A percentile compares a stretch with the other conserved stretches of the same genome.
phyloP scores from a whole-genome alignment of 2,113 vertebrate genomes.

The Antennarius striatus region DNA sequence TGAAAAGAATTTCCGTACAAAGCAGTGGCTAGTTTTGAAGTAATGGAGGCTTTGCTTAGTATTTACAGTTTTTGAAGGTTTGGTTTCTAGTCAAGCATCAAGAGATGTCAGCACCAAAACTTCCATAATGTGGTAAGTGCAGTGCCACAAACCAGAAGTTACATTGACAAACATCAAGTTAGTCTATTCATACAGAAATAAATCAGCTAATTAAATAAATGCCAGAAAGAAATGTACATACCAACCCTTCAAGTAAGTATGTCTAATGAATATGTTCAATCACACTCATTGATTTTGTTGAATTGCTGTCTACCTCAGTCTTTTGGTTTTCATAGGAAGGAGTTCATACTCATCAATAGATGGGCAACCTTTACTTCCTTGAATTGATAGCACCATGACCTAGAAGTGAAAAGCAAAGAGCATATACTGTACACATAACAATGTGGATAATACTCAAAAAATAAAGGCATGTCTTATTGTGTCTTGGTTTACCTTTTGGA shows the following conservation, averaged over 20 bases:
- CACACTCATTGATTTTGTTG: slow-evolving; percentile 34
- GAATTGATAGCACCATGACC: slow-evolving; percentile 42
- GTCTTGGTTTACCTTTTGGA: slow-evolving; percentile 32
- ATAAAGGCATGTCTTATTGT: slow-evolving; percentile 7
- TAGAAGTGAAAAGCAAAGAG: slow-evolving; percentile 40
- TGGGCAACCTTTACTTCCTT: slow-evolving; percentile 44
- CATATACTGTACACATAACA: neutral
- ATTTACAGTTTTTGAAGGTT: slow-evolving; percentile 42
- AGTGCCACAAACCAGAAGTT: slow-evolving; percentile 51
- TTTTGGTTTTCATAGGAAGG: slow-evolving; percentile 42
- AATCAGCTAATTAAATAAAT: slow-evolving; percentile 49
- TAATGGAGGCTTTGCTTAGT: slow-evolving; percentile 33
- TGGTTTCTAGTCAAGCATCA: slow-evolving; percentile 38
- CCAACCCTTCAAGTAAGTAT: slow-evolving; percentile 62
- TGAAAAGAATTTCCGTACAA: slow-evolving; percentile 25
- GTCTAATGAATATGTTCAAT: slow-evolving; percentile 44
- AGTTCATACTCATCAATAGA: slow-evolving; percentile 59
- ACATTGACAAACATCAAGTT: slow-evolving; percentile 24
- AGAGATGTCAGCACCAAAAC: slow-evolving; percentile 44
- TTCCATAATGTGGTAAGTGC: slow-evolving; percentile 10
- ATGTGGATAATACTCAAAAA: neutral
- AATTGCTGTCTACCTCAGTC: slow-evolving; percentile 36
- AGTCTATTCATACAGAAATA: slow-evolving; percentile 40
- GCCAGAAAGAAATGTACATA: slow-evolving; percentile 27
- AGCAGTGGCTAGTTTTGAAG: slow-evolving; percentile 37